Percentiles rank a stretch among this genome's conserved stretches.
Conservation (phyloP, 2,113 vertebrate genomes). For the Empidonax traillii region DNA sequence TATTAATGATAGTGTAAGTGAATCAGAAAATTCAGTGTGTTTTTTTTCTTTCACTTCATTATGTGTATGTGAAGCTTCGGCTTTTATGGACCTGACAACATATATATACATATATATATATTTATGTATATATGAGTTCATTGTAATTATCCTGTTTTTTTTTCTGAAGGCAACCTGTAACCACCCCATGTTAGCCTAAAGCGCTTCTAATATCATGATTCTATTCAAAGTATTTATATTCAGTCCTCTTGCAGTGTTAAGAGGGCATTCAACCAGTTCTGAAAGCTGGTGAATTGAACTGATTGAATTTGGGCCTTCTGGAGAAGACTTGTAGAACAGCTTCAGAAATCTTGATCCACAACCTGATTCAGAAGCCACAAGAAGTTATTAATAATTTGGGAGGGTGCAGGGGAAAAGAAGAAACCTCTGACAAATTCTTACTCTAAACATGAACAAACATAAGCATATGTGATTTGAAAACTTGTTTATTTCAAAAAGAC, state of each 20-base stretch:
- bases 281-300: constrained; percentile 35
- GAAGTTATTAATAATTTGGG: not conserved
- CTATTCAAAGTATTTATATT: constrained; percentile 41
- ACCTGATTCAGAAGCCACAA: not conserved
- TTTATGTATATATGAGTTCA: not conserved
- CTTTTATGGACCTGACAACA: not conserved
- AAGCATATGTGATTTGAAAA: not conserved
- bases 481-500: constrained; percentile 4
- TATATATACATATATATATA: no score
- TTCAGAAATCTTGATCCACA: constrained; percentile 21
- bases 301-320: constrained; percentile 48
- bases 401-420: not conserved
- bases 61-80: not conserved
- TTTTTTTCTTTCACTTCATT: not conserved
- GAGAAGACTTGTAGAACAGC: not conserved
- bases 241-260: constrained; percentile 21
- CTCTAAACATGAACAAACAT: not conserved
- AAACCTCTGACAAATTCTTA: not conserved
- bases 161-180: not conserved
- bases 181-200: not conserved
- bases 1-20: not conserved
- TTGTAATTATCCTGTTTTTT: not conserved
- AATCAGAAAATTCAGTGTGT: not conserved
- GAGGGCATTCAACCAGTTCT: constrained; percentile 28
- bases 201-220: not conserved